Conservation (phyloP, 2,113 vertebrate species). For the Rhadina sibilatrix region DNA sequence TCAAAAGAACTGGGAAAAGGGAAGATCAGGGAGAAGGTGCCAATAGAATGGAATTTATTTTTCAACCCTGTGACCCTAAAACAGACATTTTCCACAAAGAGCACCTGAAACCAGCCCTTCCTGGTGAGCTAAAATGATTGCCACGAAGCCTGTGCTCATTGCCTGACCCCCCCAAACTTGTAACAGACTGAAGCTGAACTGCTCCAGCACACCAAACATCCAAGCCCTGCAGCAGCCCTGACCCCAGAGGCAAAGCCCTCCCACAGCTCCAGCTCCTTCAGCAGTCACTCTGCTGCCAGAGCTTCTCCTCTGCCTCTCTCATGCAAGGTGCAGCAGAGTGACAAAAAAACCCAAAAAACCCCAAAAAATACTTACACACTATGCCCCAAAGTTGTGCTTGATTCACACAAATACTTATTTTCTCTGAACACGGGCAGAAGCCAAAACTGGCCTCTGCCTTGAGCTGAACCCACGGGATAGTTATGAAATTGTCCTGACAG, state of each 20-base stretch:
- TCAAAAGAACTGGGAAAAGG: not conserved
- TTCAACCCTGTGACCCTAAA: not conserved
- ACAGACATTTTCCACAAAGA: not conserved
- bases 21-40: not conserved
- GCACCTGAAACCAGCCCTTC: not conserved
- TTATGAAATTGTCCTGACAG: not conserved
- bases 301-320: not conserved
- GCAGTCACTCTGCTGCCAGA: not conserved
- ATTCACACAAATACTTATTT: not conserved
- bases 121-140: not conserved
- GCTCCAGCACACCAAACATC: not conserved
- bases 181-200: not conserved
- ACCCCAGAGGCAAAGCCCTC: not conserved
- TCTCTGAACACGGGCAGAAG: not conserved
- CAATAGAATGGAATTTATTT: not conserved
- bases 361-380: not conserved
- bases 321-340: not conserved
- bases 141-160: not conserved
- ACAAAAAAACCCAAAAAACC: too few species aligned
- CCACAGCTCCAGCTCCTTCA: not conserved
- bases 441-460: not conserved
- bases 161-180: accelerated
- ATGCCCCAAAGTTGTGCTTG: not conserved
- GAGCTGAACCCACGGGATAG: accelerated
- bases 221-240: not conserved